Evolutionary conservation across 35 echinoderm and acorn worm genomes (phyloP), one percentile per base, ranked within the genome.

Genomic region (Diadema setosum): DNA sequence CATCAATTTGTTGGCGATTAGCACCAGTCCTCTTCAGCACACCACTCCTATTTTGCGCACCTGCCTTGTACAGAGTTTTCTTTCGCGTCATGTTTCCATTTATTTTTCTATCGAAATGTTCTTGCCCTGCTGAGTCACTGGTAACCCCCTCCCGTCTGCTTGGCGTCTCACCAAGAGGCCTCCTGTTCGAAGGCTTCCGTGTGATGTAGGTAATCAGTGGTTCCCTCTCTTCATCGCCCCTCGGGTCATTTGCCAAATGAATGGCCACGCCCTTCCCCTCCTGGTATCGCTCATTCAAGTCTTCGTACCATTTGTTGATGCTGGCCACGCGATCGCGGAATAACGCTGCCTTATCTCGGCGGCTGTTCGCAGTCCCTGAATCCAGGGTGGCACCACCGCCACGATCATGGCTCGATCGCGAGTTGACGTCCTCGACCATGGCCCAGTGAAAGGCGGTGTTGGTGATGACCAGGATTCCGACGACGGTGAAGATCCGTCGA

Each of bases 391-490:
- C 32, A 5, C 8, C 30, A 46, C 52, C 9, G 36, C 20, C 32
- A 25, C 83, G 55, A 23, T 17, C 41, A 30, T 57, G 61, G 5
- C 29, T 39, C 39, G 25, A 67, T 31, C 63, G 63, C 0, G 63
- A 67, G 63, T 67, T 26, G 21, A 67, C 26, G 16, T 67, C 63
- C 30, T 67, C 63, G 63, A 67, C 63, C 63, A 67, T 8, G 21
- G 63, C 37, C 83, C 58, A 61, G 49, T 85, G 61, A 4, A 85
- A 61, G 50, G 61, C 50, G 56, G 83, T 63, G 58, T 85, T 85
- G 17, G 43, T 42, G 57, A 61, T 59, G 58, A 85, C 41, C 31
- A 85, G 61, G 23, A 61, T 41, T 4, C 33, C 29, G 57, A 85
- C 31, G 35, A 85, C 83, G 35, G 61, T 57, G 58, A 69, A 3